These are phyloP conservation scores for Hemibagrus wyckioides DNA, from an alignment of 2,113 vertebrate genomes.

Conservation along the genomic window DNA sequence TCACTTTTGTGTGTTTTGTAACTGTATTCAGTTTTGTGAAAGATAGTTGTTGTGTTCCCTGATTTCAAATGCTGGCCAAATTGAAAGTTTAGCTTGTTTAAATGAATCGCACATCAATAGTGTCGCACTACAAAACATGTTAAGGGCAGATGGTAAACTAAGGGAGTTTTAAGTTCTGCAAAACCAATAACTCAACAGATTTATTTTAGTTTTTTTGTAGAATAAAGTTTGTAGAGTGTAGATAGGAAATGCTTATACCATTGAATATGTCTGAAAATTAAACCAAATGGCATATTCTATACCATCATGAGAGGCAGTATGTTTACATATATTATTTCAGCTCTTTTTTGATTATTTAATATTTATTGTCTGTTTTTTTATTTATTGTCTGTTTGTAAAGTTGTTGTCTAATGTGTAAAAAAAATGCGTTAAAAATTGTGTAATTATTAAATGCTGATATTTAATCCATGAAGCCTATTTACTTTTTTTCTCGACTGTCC, in stretches of 20 bases:
- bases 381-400: constrained; percentile 53
- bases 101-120: neutral
- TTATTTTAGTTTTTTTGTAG: constrained; percentile 3
- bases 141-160: neutral
- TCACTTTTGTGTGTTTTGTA: constrained; percentile 25
- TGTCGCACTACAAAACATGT: neutral
- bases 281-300: constrained; percentile 8
- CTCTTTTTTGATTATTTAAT: constrained; percentile 55
- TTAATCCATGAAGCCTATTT: neutral
- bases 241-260: neutral
- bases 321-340: constrained; percentile 48
- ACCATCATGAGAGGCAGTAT: constrained; percentile 17
- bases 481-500: neutral
- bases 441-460: constrained; percentile 27
- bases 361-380: constrained; percentile 55
- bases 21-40: constrained; percentile 11
- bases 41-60: constrained; percentile 2
- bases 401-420: constrained; percentile 22
- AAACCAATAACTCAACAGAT: constrained; percentile 4
- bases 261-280: constrained; percentile 18
- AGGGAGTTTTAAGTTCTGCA: constrained; percentile 12
- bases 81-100: constrained; percentile 4
- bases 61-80: constrained; percentile 28
- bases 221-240: constrained; percentile 9
- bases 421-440: constrained; percentile 28